phyloP scores from a whole-genome alignment of 2,888 invertebrate species.

The Brachycybe producta region DNA sequence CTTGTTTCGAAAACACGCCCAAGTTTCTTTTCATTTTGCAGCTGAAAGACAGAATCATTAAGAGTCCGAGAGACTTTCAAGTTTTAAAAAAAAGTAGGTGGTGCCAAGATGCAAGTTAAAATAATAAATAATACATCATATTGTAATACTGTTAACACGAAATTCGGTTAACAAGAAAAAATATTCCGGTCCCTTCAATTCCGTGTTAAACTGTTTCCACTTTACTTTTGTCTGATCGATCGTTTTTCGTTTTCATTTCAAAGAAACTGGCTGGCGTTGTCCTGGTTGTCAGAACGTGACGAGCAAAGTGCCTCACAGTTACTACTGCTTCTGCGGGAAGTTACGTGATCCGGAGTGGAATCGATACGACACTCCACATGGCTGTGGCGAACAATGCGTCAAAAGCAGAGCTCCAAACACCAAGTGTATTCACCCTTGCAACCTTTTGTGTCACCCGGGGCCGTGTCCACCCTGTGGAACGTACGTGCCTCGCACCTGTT shows the following conservation, averaged over 20 bases:
- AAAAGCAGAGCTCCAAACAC: conserved; percentile 39
- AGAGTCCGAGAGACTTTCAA: no score
- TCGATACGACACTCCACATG: conserved; percentile 69
- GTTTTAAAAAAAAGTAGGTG: no score
- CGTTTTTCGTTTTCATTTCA: not conserved
- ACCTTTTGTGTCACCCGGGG: conserved; percentile 80
- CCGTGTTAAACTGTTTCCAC: no score
- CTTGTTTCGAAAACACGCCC: no score
- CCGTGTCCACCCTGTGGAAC: conserved; percentile 83
- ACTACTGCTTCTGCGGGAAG: conserved; percentile 84
- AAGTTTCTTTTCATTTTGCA: no score
- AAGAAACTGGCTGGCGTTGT: conserved; percentile 71
- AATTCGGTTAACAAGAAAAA: no score
- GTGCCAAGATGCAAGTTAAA: no score
- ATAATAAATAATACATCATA: no score
- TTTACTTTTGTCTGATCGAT: no score
- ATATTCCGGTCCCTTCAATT: no score
- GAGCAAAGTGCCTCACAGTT: conserved; percentile 58
- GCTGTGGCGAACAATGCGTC: conserved; percentile 79
- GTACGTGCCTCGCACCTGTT: conserved; percentile 57
- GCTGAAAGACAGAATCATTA: no score
- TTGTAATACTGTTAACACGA: no score
- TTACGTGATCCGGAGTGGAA: conserved; percentile 57
- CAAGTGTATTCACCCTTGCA: conserved; percentile 47
- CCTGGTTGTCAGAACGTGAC: conserved; percentile 85